These are phyloP conservation scores for Neomorphus geoffroyi DNA, from an alignment of 2,797 vertebrate species.

Conservation along the genomic window DNA sequence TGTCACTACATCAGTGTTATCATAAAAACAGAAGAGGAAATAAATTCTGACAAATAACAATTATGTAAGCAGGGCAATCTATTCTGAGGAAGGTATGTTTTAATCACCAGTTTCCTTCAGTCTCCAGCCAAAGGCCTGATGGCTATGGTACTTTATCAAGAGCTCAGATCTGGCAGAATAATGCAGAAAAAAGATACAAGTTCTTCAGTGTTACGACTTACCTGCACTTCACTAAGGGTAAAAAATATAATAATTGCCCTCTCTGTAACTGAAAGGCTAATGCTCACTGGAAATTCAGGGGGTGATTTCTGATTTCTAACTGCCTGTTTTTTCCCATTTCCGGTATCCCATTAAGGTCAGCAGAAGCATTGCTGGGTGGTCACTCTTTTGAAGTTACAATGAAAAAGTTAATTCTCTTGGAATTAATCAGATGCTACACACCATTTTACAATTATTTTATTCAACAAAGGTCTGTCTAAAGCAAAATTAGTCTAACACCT, in stretches of 20 bases:
- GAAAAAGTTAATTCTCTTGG: slow-evolving; percentile 37
- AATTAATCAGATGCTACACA: slow-evolving; percentile 38
- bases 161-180: background rate
- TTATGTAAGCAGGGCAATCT: background rate
- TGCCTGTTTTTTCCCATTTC: background rate
- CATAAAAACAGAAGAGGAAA: background rate
- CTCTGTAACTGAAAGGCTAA: background rate
- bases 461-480: slow-evolving; percentile 20
- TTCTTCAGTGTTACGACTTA: background rate
- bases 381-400: slow-evolving; percentile 22
- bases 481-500: slow-evolving; percentile 44
- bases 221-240: background rate
- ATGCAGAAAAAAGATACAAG: background rate
- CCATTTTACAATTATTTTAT: background rate
- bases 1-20: background rate
- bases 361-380: background rate
- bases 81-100: background rate
- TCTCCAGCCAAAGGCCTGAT: background rate
- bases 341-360: background rate
- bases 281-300: background rate
- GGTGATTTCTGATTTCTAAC: slow-evolving; percentile 1
- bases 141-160: background rate
- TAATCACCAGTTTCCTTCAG: background rate
- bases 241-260: background rate
- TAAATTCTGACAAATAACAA: slow-evolving; percentile 5